Conservation (phyloP, 2,797 vertebrate genomes). For the Leuciscus waleckii region DNA sequence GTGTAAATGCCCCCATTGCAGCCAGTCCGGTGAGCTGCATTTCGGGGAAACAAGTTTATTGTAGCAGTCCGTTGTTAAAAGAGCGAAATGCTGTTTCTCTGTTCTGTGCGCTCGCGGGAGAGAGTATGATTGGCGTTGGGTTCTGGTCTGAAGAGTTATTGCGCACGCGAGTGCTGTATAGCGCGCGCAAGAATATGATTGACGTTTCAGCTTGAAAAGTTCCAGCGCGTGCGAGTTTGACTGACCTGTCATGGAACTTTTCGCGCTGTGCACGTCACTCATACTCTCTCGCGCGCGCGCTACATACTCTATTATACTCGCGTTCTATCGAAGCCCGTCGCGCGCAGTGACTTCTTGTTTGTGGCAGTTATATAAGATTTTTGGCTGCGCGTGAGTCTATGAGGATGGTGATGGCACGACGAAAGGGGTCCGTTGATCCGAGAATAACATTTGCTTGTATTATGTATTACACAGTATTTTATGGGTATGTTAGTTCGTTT, state of each 20-base stretch:
- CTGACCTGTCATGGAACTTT: conserved; percentile 11
- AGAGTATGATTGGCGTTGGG: background rate
- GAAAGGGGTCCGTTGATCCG: background rate
- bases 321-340: background rate
- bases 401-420: background rate
- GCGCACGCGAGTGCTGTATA: background rate
- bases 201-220: conserved; percentile 1
- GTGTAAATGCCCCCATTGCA: background rate
- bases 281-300: background rate
- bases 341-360: background rate
- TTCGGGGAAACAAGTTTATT: background rate
- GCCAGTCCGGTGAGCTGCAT: background rate
- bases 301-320: background rate
- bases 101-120: background rate
- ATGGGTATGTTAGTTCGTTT: background rate
- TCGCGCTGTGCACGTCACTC: conserved; percentile 1
- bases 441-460: background rate
- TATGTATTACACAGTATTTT: background rate
- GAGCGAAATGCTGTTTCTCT: background rate
- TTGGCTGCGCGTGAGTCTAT: background rate
- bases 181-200: background rate
- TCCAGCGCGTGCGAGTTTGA: background rate
- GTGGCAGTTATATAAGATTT: background rate
- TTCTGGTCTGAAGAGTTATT: background rate
- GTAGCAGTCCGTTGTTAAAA: background rate